Evolutionary conservation across 2,888 invertebrate genomes (phyloP).

Genomic region (Amitus sp.): DNA sequence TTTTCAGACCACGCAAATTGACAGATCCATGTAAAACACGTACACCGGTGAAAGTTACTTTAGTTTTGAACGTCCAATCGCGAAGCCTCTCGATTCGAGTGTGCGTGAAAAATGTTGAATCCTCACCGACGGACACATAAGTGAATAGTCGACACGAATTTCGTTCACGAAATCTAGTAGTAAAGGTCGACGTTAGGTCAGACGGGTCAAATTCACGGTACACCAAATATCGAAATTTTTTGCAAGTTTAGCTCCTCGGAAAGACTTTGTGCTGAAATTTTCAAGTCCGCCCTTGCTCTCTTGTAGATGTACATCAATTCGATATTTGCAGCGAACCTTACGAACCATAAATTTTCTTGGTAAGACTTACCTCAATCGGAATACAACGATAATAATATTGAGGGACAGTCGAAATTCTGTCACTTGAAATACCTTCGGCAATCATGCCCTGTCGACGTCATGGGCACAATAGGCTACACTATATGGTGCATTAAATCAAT

Average conservation of each 20-base stretch:
- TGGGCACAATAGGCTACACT: background rate
- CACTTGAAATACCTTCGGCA: constrained; percentile 10
- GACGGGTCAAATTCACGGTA: background rate
- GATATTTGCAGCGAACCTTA: background rate
- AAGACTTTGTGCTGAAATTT: background rate
- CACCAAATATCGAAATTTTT: constrained; percentile 4
- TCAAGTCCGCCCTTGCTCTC: constrained; percentile 3
- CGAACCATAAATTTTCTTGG: background rate
- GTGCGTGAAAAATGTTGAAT: too few species aligned
- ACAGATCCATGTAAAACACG: too few species aligned
- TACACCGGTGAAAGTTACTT: too few species aligned
- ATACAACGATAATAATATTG: background rate
- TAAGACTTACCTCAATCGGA: background rate
- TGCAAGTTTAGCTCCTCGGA: constrained; percentile 2
- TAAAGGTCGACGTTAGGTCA: constrained; percentile 16
- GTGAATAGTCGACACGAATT: too few species aligned
- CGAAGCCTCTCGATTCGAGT: too few species aligned
- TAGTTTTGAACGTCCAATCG: too few species aligned
- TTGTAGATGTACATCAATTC: constrained; percentile 12
- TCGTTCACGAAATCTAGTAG: constrained; percentile 11
- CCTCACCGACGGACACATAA: too few species aligned
- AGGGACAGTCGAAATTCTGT: constrained; percentile 3
- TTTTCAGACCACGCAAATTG: too few species aligned
- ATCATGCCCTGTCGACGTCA: constrained; percentile 16
- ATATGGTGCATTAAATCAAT: constrained; percentile 19